phyloP scores from a whole-genome alignment of 2,113 vertebrate genomes.

The Delphinapterus leucas region DNA sequence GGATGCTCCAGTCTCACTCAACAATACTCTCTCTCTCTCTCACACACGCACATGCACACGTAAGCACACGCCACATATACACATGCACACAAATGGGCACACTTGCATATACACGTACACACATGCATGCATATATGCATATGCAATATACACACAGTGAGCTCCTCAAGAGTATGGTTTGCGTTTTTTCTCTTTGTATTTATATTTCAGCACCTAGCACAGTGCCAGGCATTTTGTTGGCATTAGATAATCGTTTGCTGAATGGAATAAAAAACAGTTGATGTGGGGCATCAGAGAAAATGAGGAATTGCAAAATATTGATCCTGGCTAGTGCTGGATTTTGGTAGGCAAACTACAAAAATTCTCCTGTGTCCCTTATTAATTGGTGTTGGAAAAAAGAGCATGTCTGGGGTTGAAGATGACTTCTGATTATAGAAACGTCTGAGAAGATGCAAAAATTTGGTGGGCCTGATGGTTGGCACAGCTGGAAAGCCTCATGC shows the following conservation, averaged over 20 bases:
- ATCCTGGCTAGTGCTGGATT: not conserved
- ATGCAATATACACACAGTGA: not conserved
- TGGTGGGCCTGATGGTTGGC: not conserved
- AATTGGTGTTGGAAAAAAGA: not conserved
- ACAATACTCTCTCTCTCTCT: not conserved
- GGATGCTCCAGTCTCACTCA: not conserved
- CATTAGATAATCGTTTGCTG: not conserved
- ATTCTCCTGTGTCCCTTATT: not conserved
- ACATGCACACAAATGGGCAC: not conserved
- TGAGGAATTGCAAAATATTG: slow-evolving; percentile 30
- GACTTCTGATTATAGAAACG: not conserved
- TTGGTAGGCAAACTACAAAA: not conserved
- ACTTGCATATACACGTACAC: too few species aligned
- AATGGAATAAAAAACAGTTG: slow-evolving; percentile 12
- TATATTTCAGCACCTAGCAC: not conserved
- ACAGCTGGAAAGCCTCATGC: not conserved
- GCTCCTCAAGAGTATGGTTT: not conserved
- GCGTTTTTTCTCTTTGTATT: not conserved
- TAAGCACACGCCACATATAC: not conserved
- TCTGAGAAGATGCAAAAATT: not conserved
- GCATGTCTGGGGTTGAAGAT: not conserved
- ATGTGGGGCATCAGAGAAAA: not conserved
- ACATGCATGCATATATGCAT: accelerated
- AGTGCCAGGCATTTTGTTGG: not conserved
- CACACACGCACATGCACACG: not conserved